Conservation (phyloP, 1,140 invertebrate species). For the Pantala flavescens region DNA sequence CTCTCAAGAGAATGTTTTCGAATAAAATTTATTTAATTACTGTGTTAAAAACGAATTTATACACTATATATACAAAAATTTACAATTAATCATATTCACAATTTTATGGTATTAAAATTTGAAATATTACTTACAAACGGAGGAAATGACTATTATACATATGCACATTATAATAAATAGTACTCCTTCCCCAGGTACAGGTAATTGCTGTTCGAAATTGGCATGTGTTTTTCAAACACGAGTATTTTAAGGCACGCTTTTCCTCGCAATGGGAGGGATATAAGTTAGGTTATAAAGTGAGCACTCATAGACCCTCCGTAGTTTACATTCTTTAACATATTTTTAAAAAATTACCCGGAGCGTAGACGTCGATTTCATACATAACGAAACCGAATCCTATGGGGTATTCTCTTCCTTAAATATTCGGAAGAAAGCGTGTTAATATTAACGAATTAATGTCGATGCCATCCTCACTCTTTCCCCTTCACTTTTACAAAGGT, state of each 20-base stretch:
- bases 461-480: neutral
- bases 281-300: neutral
- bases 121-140: constrained; percentile 3
- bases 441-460: neutral
- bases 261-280: neutral
- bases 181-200: constrained; percentile 3
- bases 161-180: constrained; percentile 10
- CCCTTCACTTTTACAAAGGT: constrained; percentile 3
- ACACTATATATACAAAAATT: constrained; percentile 4
- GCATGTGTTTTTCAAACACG: constrained; percentile 5
- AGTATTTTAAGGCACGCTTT: constrained; percentile 9
- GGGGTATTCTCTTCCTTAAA: neutral
- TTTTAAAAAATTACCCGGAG: neutral
- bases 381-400: neutral
- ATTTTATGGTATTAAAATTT: neutral
- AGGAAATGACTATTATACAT: neutral
- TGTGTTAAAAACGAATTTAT: constrained; percentile 8
- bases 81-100: constrained; percentile 8
- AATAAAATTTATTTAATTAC: constrained; percentile 10
- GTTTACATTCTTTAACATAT: neutral
- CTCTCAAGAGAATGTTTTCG: neutral
- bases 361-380: neutral
- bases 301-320: neutral
- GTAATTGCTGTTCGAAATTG: neutral
- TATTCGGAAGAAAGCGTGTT: neutral